phyloP scores from a whole-genome alignment of 2,113 vertebrate species.

The Oophaga pumilio region DNA sequence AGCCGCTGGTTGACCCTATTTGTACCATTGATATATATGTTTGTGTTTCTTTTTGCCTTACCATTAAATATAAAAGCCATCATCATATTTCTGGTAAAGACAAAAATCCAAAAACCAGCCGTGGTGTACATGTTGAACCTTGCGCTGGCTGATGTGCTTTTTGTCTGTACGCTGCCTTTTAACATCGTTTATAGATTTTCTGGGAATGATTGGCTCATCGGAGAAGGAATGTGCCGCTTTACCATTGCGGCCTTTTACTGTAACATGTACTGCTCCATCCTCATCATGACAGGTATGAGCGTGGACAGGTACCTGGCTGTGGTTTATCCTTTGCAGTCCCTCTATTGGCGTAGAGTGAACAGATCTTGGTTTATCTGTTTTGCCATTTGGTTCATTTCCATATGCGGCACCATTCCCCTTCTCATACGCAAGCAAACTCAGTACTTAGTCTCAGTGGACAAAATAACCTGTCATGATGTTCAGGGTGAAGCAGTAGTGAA shows the following conservation, averaged over 20 bases:
- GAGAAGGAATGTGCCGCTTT: conserved; percentile 79
- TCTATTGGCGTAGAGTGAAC: conserved; percentile 83
- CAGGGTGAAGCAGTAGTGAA: conserved; percentile 70
- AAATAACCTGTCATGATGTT: conserved; percentile 93
- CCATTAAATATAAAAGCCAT: conserved; percentile 84
- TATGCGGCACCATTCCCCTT: conserved; percentile 80
- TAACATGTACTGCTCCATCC: conserved; percentile 94
- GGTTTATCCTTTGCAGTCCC: conserved; percentile 87
- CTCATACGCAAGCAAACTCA: conserved; percentile 80
- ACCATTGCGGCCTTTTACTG: conserved; percentile 88
- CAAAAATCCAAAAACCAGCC: conserved; percentile 84
- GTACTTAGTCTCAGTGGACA: conserved; percentile 73
- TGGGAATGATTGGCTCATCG: conserved; percentile 87
- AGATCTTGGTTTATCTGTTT: conserved; percentile 74
- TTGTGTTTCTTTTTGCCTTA: conserved; percentile 80
- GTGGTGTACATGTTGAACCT: conserved; percentile 93
- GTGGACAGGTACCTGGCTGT: conserved; percentile 89
- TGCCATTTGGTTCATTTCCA: conserved; percentile 82
- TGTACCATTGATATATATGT: conserved; percentile 81
- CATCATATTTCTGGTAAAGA: conserved; percentile 77
- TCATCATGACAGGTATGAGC: conserved; percentile 88
- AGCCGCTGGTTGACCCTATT: conserved; percentile 77
- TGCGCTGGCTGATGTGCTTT: conserved; percentile 85
- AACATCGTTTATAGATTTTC: conserved; percentile 88
- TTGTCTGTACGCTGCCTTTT: conserved; percentile 84